phyloP scores from a whole-genome alignment of 2,113 vertebrate genomes.

The Crotalus helleri region DNA sequence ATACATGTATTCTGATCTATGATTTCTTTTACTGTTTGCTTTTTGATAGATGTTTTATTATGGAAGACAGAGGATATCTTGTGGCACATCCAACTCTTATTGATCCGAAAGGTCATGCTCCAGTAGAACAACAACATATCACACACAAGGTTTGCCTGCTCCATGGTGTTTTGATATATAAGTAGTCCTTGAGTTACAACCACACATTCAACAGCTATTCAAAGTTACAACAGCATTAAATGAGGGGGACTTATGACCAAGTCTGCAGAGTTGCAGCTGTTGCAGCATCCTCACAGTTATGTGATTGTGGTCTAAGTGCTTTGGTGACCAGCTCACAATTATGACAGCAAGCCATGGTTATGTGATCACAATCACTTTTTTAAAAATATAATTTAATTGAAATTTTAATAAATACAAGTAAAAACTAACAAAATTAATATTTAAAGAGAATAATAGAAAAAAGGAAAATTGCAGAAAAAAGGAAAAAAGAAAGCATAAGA shows the following conservation, averaged over 20 bases:
- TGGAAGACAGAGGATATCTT: constrained; percentile 97
- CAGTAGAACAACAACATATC: constrained; percentile 97
- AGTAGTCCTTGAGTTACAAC: background rate
- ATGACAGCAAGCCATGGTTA: background rate
- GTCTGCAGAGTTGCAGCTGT: background rate
- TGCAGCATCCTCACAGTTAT: background rate
- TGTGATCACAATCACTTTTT: background rate
- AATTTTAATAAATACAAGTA: background rate
- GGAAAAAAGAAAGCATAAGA: background rate
- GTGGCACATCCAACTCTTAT: constrained; percentile 97
- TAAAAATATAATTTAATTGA: background rate
- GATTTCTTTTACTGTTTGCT: background rate
- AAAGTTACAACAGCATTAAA: background rate
- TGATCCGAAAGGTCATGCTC: constrained; percentile 97
- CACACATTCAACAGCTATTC: background rate
- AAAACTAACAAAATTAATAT: background rate
- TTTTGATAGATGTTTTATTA: constrained; percentile 89
- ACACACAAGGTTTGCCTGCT: constrained; percentile 88
- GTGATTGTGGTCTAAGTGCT: background rate
- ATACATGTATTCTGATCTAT: background rate
- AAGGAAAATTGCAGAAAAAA: background rate
- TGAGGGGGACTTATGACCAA: background rate
- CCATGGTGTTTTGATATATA: fast-evolving
- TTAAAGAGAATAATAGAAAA: background rate
- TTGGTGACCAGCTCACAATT: background rate